Evolutionary conservation across 2,113 vertebrate genomes (phyloP).

Genomic region (Pollimyrus isidori): DNA sequence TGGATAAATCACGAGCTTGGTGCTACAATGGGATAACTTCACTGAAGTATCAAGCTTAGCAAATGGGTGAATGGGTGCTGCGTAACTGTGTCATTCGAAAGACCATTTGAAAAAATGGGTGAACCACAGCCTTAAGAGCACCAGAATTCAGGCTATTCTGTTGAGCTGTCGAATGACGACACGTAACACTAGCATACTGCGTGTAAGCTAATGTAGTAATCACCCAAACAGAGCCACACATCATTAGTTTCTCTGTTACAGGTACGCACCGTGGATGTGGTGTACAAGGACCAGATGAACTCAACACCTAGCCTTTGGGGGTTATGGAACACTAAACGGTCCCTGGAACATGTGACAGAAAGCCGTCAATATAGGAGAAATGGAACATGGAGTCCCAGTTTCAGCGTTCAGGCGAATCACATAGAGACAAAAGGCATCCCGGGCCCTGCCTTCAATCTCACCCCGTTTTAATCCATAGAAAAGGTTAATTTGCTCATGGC

Average conservation of each 20-base stretch:
- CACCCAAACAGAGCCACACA: neutral
- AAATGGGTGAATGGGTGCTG: neutral
- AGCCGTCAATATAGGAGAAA: neutral
- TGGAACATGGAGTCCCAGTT: neutral
- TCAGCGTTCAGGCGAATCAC: neutral
- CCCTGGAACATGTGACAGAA: neutral
- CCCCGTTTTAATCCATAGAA: slow-evolving; percentile 3
- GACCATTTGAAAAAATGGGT: neutral
- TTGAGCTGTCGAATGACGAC: neutral
- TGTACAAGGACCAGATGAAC: neutral
- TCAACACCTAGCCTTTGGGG: neutral
- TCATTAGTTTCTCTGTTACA: neutral
- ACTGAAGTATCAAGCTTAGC: neutral
- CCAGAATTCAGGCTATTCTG: neutral
- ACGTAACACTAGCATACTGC: neutral
- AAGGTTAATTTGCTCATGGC: neutral
- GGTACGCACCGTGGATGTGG: neutral
- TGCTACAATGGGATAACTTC: neutral
- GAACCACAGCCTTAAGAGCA: neutral
- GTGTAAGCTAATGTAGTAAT: neutral
- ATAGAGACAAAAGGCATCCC: neutral
- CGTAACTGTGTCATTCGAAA: neutral
- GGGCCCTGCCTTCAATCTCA: neutral
- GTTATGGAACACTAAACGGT: neutral
- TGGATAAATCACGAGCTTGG: neutral